These are phyloP conservation scores for Oryzaephilus surinamensis DNA, from an alignment of 1,140 invertebrate genomes.

Conservation along the genomic window DNA sequence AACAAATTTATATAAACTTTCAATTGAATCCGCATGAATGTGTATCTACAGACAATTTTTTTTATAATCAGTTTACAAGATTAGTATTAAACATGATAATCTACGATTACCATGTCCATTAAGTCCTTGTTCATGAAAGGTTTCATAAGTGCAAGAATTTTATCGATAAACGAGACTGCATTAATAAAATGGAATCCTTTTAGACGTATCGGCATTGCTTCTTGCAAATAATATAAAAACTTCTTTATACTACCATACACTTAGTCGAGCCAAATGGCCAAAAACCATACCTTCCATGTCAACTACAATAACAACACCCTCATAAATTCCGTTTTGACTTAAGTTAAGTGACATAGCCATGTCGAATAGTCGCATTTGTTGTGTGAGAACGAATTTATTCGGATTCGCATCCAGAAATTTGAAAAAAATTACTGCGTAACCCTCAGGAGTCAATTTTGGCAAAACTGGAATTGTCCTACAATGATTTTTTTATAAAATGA, in stretches of 20 bases:
- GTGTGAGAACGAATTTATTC: slow-evolving; percentile 43
- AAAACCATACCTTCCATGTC: not conserved
- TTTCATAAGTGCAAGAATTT: slow-evolving; percentile 53
- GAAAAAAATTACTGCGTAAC: slow-evolving; percentile 42
- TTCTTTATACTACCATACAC: slow-evolving; percentile 47
- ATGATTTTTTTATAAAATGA: not conserved
- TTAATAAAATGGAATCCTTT: slow-evolving; percentile 59
- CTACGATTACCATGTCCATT: slow-evolving; percentile 38
- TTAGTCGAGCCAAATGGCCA: slow-evolving; percentile 45
- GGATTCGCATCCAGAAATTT: slow-evolving; percentile 28
- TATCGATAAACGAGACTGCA: slow-evolving; percentile 55
- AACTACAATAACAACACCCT: slow-evolving; percentile 31
- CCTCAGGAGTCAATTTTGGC: slow-evolving; percentile 41
- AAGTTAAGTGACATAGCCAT: slow-evolving; percentile 48
- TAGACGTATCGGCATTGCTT: slow-evolving; percentile 43
- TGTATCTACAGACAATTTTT: slow-evolving; percentile 37
- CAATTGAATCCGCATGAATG: slow-evolving; percentile 32
- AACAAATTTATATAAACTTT: slow-evolving; percentile 25
- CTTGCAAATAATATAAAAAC: slow-evolving; percentile 49
- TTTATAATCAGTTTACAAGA: not conserved
- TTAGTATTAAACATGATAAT: not conserved
- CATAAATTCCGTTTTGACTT: slow-evolving; percentile 46
- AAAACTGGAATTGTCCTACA: slow-evolving; percentile 32
- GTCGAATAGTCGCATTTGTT: slow-evolving; percentile 53
- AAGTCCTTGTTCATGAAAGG: slow-evolving; percentile 61